Base-by-base conservation (phyloP, 2,113 vertebrate species). In the Amphiprion ocellaris region DNA sequence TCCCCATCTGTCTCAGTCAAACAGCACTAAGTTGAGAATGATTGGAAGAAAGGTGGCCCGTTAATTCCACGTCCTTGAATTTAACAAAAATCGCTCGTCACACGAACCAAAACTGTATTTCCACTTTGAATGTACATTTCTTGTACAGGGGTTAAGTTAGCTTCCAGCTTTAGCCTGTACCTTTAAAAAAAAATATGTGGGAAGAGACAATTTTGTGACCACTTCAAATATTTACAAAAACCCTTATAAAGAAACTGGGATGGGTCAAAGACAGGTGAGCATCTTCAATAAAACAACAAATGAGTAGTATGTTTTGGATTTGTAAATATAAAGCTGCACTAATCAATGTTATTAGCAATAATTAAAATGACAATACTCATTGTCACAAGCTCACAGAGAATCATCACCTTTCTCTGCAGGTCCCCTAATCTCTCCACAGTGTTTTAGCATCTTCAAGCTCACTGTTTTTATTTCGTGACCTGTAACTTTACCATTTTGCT, bases 1-100 rank as follows among this genome's bases (percentile, higher is more conserved):
- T 93, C 81, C 82, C 92, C 93, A 93, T 93, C 92, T 94, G 93
- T 92, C 92, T 92, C 89, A 87, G 91, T 92, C 91, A 91, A 87
- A 82, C 82, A 79, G 78, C 79, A 90, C 86, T 82, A 89, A 89
- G 83, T 81, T 79, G 63, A 66, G 74, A 82, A 82, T 78, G 61
- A 81, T 84, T 78, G 68, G 50, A 80, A 66, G 79, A 77, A 79
- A 83, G 77, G 82, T 80, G 68, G 80, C 67, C 85, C 64, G 60
- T 88, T 91, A 89, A 92, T 91, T 92, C 64, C 69, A 75, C 69
- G 65, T 67, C 62, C 76, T 80, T 72, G 61, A 82, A 75, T 89
- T 89, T 78, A 77, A 80, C 59, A 69, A 56, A 62, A 53, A 78
- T 69, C 47, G 71, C 54, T 28, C 58, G 64, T 78, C 52, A 70